Conservation (phyloP, 1,140 invertebrate species). For the Trichogramma pretiosum region DNA sequence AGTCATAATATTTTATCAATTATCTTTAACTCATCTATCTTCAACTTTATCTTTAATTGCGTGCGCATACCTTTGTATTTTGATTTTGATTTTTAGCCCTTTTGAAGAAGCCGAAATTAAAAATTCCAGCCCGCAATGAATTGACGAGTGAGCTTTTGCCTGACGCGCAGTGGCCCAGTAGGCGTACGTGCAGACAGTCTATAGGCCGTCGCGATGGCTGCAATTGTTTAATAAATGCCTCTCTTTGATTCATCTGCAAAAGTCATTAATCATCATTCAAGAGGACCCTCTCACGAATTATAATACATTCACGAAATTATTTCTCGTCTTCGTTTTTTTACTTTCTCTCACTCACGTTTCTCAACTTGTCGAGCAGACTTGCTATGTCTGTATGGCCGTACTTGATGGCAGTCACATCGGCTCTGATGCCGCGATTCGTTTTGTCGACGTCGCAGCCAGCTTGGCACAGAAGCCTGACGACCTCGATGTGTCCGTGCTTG, state of each 20-base stretch:
- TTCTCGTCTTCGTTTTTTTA: too few species aligned
- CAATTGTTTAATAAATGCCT: constrained; percentile 63
- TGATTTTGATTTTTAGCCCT: constrained; percentile 46
- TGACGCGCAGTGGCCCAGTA: constrained; percentile 68
- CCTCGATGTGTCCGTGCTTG: constrained; percentile 63
- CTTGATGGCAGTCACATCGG: constrained; percentile 74
- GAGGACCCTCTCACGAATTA: background rate
- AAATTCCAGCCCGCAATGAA: constrained; percentile 60
- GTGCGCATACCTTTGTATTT: constrained; percentile 31
- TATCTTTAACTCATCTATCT: background rate
- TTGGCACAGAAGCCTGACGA: constrained; percentile 66
- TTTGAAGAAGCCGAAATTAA: constrained; percentile 55
- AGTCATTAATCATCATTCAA: too few species aligned
- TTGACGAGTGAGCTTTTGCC: constrained; percentile 71
- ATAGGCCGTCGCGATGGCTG: constrained; percentile 56
- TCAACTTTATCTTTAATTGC: constrained; percentile 4
- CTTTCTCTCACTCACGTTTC: constrained; percentile 51
- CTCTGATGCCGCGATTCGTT: constrained; percentile 62
- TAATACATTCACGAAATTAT: too few species aligned
- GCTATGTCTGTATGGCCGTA: constrained; percentile 68
- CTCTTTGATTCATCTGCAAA: constrained; percentile 43
- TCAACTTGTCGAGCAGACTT: constrained; percentile 60
- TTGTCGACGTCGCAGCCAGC: constrained; percentile 62
- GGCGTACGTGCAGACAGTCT: constrained; percentile 62
- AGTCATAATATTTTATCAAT: constrained; percentile 1